Evolutionary conservation across 1,140 invertebrate species (phyloP).

Genomic region (Musca vetustissima): DNA sequence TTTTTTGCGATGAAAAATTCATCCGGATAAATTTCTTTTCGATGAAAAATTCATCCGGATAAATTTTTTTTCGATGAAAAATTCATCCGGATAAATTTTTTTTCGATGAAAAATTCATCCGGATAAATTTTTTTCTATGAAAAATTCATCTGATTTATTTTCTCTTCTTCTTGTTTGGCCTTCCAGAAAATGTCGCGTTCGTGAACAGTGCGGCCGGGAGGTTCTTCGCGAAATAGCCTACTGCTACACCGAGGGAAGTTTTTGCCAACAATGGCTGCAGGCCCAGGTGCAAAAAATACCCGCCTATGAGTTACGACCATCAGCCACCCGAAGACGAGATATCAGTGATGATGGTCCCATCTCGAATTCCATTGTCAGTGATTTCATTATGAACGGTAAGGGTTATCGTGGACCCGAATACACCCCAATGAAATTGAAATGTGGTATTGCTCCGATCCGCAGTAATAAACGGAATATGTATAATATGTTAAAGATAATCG

Average conservation of each 20-base stretch:
- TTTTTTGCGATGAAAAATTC: too few relatives aligned
- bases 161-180: background rate
- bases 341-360: slow-evolving; percentile 33
- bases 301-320: slow-evolving; percentile 39
- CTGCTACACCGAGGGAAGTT: slow-evolving; percentile 79
- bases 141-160: too few relatives aligned
- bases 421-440: slow-evolving; percentile 44
- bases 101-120: too few relatives aligned
- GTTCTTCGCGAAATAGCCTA: slow-evolving; percentile 79
- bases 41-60: too few relatives aligned
- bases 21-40: too few relatives aligned
- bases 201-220: slow-evolving; percentile 71
- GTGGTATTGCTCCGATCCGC: slow-evolving; percentile 46
- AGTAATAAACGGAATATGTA: slow-evolving; percentile 52
- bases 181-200: slow-evolving; percentile 71
- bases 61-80: too few relatives aligned
- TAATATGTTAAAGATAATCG: slow-evolving; percentile 77
- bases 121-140: too few relatives aligned
- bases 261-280: slow-evolving; percentile 75
- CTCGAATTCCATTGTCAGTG: slow-evolving; percentile 39
- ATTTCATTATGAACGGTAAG: slow-evolving; percentile 47
- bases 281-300: slow-evolving; percentile 43
- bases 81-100: too few relatives aligned
- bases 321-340: slow-evolving; percentile 31
- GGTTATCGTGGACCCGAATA: slow-evolving; percentile 51